Evolutionary conservation across 2,113 vertebrate genomes (phyloP), one percentile per base, ranked within the genome.

Genomic region (Ammodytes dubius): DNA sequence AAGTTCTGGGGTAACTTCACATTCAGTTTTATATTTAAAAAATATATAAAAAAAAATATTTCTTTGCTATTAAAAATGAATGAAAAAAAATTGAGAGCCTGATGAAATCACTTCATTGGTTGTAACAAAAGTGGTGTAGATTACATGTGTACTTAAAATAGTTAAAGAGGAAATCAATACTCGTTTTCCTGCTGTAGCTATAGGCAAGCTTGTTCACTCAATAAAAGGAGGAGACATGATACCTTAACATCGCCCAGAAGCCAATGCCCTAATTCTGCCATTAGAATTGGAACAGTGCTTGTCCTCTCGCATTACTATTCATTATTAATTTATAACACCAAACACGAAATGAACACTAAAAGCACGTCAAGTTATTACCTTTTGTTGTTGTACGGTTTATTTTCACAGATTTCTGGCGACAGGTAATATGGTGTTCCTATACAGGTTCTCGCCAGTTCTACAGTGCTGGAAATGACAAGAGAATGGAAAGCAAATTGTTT

Each of bases 381-480:
- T 95, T 99, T 99, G 92, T 99, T 99, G 93, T 99, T 99, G 92
- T 99, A 99, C 35, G 98, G 98, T 87, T 98, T 99, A 86, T 98
- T 99, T 95, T 99, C 98, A 81, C 98, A 99, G 82, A 99, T 99
- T 94, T 99, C 98, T 74, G 98, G 98, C 0, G 98, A 99, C 67
- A 99, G 89, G 85, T 99, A 99, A 91, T 99, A 99, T 0, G 98
- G 98, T 0, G 98, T 99, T 65, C 98, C 98, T 84, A 99, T 99
- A 88, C 98, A 99, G 64, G 98, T 99, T 71, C 97, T 96, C 67
- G 97, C 97, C 93, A 99, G 80, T 79, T 99, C 98, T 1, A 97
- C 96, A 40, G 98, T 99, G 91, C 98, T 99, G 91, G 17, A 89
- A 78, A 59, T 57, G 15, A 80, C 43, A 53, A 79, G 12, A 74